A percentile compares a stretch with the other conserved stretches of the same genome.
Evolutionary conservation across 2,888 invertebrate species (phyloP).

Genomic region (Lutraria lutraria): DNA sequence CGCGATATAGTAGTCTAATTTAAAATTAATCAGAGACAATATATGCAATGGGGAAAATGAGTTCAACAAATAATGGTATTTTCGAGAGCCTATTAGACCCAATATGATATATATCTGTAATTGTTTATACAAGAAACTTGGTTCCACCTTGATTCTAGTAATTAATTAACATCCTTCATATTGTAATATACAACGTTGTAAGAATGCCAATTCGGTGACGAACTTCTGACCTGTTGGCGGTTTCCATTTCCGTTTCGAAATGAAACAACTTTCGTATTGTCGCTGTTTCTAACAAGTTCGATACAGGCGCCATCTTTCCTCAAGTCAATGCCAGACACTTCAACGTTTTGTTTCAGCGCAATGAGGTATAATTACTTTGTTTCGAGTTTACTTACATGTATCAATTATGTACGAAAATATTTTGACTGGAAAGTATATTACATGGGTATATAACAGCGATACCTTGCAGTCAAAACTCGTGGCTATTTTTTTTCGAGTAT

Average conservation of each 20-base stretch:
- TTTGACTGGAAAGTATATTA: too few species aligned
- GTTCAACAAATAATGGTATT: too few species aligned
- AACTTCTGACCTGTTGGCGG: not conserved
- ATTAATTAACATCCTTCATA: not conserved
- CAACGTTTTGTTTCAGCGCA: not conserved
- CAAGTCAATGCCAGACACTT: not conserved
- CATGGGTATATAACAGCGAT: too few species aligned
- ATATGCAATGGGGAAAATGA: too few species aligned
- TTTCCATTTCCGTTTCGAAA: not conserved
- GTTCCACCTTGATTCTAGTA: not conserved
- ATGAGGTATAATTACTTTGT: not conserved
- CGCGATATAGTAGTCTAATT: too few species aligned
- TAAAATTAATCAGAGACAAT: too few species aligned
- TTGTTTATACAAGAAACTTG: not conserved
- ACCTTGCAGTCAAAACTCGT: too few species aligned
- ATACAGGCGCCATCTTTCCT: not conserved
- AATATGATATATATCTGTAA: conserved; percentile 1
- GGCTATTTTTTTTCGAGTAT: too few species aligned
- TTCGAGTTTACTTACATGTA: too few species aligned
- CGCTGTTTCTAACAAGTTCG: not conserved
- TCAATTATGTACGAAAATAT: too few species aligned
- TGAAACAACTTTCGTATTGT: conserved; percentile 1
- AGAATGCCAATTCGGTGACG: not conserved
- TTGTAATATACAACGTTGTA: not conserved
- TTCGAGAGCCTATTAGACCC: not conserved